Evolutionary conservation across 2,797 vertebrate species (phyloP).

Genomic region (Allenopithecus nigroviridis): DNA sequence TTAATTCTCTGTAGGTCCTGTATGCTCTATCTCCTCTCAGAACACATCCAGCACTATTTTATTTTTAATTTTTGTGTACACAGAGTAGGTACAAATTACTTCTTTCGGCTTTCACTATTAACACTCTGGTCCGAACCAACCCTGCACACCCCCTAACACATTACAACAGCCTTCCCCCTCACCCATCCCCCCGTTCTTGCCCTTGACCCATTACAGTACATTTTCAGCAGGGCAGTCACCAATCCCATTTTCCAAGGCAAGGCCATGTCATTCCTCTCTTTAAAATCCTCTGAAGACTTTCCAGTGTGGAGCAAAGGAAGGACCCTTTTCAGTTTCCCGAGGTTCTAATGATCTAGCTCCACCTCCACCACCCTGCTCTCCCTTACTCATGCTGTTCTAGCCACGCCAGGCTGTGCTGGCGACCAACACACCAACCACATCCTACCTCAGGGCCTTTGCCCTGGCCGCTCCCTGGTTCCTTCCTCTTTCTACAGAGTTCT

Average conservation of each 20-base stretch:
- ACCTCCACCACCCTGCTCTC: neutral
- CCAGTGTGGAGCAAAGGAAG: neutral
- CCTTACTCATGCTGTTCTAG: neutral
- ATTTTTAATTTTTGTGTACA: neutral
- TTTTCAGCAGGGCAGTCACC: neutral
- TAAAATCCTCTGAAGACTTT: neutral
- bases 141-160: neutral
- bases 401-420: neutral
- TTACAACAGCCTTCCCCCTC: neutral
- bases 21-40: neutral
- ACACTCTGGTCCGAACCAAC: neutral
- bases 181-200: neutral
- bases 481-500: neutral
- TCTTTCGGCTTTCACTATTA: neutral
- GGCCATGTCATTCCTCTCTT: neutral
- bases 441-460: neutral
- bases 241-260: neutral
- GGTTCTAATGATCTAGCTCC: too few species aligned
- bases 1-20: neutral
- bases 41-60: neutral
- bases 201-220: neutral
- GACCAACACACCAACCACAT: fast-evolving
- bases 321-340: neutral
- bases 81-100: neutral
- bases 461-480: neutral